Percentiles rank a stretch among this genome's conserved stretches.
Evolutionary conservation across 1,140 invertebrate species (phyloP).

Genomic region (Oryzaephilus surinamensis): DNA sequence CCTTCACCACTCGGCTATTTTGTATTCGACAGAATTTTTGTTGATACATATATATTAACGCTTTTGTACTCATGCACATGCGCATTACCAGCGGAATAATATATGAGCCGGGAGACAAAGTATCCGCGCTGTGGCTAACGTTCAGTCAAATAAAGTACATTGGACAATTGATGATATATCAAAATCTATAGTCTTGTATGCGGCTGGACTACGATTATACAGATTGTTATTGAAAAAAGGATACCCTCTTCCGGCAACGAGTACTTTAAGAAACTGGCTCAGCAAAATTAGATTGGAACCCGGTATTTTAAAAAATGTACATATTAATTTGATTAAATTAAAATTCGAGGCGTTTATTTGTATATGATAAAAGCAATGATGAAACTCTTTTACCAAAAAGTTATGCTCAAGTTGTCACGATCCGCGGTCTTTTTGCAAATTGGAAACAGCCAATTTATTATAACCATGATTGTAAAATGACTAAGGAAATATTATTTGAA

Average conservation of each 20-base stretch:
- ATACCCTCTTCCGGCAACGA: slow-evolving; percentile 4
- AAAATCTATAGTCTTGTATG: slow-evolving; percentile 6
- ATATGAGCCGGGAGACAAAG: no score
- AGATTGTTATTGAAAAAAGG: slow-evolving; percentile 7
- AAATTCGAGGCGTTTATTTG: slow-evolving; percentile 53
- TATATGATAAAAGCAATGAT: slow-evolving; percentile 12
- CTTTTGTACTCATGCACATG: no score
- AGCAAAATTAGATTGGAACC: slow-evolving; percentile 3
- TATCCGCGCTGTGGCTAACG: no score
- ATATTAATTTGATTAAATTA: slow-evolving; percentile 45
- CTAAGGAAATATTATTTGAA: no score
- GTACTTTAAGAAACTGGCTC: slow-evolving; percentile 2
- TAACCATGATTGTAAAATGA: slow-evolving; percentile 26
- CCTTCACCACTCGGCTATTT: no score
- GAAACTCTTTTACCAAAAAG: slow-evolving; percentile 5
- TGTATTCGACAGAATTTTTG: no score
- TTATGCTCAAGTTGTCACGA: slow-evolving; percentile 12
- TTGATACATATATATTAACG: no score
- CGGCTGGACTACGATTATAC: slow-evolving; percentile 3
- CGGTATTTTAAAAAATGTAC: neutral
- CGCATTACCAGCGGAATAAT: no score
- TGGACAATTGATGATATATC: slow-evolving; percentile 11
- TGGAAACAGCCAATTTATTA: slow-evolving; percentile 33
- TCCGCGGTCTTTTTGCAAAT: slow-evolving; percentile 14
- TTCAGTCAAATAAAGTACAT: no score